Evolutionary conservation across 2,113 vertebrate genomes (phyloP).

Genomic region (Daboia siamensis): DNA sequence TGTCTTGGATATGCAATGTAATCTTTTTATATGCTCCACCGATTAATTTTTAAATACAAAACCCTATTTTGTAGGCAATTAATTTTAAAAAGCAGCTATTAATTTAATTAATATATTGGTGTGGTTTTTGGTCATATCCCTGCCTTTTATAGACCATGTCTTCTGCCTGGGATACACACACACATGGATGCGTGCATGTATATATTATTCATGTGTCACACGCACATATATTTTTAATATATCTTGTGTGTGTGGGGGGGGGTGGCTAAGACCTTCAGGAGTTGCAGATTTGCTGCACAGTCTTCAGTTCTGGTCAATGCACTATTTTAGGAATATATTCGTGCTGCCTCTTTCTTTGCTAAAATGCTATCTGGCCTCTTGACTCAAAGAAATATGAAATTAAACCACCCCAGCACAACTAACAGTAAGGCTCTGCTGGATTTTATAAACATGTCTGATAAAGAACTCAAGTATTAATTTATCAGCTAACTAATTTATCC

Average conservation of each 20-base stretch:
- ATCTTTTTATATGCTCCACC: not conserved
- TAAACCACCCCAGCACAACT: not conserved
- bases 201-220: not conserved
- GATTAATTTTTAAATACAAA: not conserved
- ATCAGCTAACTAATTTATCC: not conserved
- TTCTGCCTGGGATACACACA: not conserved
- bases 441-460: not conserved
- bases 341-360: not conserved
- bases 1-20: not conserved
- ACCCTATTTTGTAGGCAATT: not conserved
- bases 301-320: not conserved
- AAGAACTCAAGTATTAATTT: not conserved
- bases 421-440: not conserved
- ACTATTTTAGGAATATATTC: not conserved
- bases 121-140: not conserved
- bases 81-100: not conserved
- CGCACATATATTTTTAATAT: not conserved
- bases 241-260: too few relatives aligned
- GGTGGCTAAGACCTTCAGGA: not conserved
- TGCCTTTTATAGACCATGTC: not conserved
- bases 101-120: not conserved
- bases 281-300: not conserved
- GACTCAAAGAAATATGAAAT: not conserved
- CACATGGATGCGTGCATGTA: fast-evolving
- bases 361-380: not conserved